Base-by-base conservation (phyloP, 2,113 vertebrate species). In the Cyrtonyx montezumae region DNA sequence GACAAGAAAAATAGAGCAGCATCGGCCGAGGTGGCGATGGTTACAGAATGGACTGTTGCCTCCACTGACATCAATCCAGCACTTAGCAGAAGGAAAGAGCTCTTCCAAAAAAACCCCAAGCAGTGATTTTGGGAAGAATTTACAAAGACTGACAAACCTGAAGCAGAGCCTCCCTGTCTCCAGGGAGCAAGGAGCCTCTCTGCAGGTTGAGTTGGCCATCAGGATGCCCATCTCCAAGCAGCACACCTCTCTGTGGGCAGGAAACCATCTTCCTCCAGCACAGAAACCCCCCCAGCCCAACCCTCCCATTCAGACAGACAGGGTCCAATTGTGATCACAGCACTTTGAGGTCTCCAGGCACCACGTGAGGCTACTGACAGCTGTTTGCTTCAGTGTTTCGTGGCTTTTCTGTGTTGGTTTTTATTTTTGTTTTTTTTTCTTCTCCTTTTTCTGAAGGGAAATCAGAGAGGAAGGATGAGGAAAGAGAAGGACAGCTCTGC, bases 291-390 rank as follows among this genome's bases (percentile, higher is more conserved):
- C 40, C 51, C 13, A 61, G 40, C 25, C 59, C 4, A 2, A 37
- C 6, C 68, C 81, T 82, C 58, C 68, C 78, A 43, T 6, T 34
- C 6, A 12, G 16, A 17, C 48, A 61, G 53, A 48, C 55, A 26
- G 69, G 74, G 45, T 8, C 18, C 49, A 69, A 63, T 43, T 71
- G n/a, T 53, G 42, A 21, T 22, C 26, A 25, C 61, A 67, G 22
- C 78, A 20, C 18, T n/a, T 4, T 3, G 32, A 75, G 46, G 11
- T 73, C 48, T 59, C 8, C 9, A 0, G 4, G 76, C 63, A 68
- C 32, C 53, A 18, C 0, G 0, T 36, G 75, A 76, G 68, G 43
- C 40, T 0, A 0, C 48, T 65, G 46, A 45, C 69, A 93, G 46
- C 36, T 62, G 25, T 34, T 37, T 63, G 14, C 17, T 46, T 79